Conservation (phyloP, 2,888 invertebrate genomes). For the Ophraella communa region DNA sequence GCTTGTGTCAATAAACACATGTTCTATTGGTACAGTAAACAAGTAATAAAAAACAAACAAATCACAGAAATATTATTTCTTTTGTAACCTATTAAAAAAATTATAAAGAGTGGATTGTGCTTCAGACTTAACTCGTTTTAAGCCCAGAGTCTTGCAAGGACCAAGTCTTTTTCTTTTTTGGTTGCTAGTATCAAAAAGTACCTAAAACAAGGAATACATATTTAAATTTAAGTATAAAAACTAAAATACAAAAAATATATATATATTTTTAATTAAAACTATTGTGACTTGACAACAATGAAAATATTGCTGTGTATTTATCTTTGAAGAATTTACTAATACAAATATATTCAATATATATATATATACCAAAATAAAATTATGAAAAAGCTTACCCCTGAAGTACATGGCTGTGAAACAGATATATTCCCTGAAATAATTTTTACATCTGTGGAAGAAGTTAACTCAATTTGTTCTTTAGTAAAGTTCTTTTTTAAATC, state of each 20-base stretch:
- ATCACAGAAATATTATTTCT: constrained; percentile 4
- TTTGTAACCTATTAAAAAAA: constrained; percentile 37
- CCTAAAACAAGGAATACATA: constrained; percentile 21
- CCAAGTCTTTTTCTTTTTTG: constrained; percentile 36
- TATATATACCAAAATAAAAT: no score
- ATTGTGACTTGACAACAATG: no score
- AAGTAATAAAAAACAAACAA: not conserved
- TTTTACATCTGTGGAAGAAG: constrained; percentile 1
- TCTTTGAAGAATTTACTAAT: no score
- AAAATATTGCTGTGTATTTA: no score
- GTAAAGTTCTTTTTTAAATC: not conserved
- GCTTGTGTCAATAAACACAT: not conserved
- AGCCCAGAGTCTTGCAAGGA: constrained; percentile 36
- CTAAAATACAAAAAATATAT: no score
- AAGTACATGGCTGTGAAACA: constrained; percentile 12
- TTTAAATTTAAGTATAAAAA: not conserved
- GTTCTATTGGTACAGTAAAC: not conserved
- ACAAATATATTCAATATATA: no score
- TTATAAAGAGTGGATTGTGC: constrained; percentile 40
- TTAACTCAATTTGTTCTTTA: not conserved
- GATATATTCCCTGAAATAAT: not conserved
- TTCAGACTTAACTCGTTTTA: constrained; percentile 32
- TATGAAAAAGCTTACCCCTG: constrained; percentile 9
- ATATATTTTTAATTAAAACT: no score
- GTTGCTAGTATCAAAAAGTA: not conserved